These are phyloP conservation scores for Siniperca chuatsi DNA, from an alignment of 2,113 vertebrate species.

Conservation along the genomic window DNA sequence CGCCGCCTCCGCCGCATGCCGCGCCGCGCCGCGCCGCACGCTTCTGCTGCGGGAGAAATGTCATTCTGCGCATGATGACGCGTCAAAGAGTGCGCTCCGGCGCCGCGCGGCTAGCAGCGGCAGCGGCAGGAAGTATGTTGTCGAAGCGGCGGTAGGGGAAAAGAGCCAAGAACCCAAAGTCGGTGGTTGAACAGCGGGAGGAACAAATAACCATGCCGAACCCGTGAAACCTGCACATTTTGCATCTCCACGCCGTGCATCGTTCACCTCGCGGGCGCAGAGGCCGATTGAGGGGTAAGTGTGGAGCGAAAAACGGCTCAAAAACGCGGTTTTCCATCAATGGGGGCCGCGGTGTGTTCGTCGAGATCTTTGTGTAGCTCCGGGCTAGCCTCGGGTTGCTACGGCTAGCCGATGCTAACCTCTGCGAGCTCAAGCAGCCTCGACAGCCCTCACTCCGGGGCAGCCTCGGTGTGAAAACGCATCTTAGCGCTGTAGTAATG, in stretches of 20 bases:
- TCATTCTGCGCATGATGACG: constrained; percentile 65
- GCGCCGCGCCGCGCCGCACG: too few species aligned
- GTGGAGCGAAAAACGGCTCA: constrained; percentile 19
- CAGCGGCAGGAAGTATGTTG: constrained; percentile 81
- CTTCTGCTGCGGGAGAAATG: not conserved
- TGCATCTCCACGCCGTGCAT: constrained; percentile 40
- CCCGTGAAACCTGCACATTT: constrained; percentile 58
- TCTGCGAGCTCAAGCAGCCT: not conserved
- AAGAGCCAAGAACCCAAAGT: constrained; percentile 71
- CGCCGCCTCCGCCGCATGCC: too few species aligned
- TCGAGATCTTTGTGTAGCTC: constrained; percentile 86
- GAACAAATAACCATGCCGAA: constrained; percentile 68
- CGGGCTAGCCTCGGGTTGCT: constrained; percentile 69
- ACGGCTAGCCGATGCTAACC: constrained; percentile 65
- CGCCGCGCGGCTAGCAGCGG: constrained; percentile 52
- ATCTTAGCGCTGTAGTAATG: rapidly evolving
- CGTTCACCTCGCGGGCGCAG: constrained; percentile 37
- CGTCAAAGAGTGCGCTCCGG: constrained; percentile 47
- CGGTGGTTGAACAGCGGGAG: constrained; percentile 59
- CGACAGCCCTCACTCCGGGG: too few species aligned
- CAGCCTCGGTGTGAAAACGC: rapidly evolving
- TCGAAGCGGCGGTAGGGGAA: constrained; percentile 58
- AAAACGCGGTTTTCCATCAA: constrained; percentile 64
- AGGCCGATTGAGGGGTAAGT: constrained; percentile 80
- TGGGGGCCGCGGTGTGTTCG: constrained; percentile 74